Percentiles rank a stretch among this genome's conserved stretches.
Evolutionary conservation across 2,888 invertebrate species (phyloP).

Genomic region (Tetragonisca angustula): DNA sequence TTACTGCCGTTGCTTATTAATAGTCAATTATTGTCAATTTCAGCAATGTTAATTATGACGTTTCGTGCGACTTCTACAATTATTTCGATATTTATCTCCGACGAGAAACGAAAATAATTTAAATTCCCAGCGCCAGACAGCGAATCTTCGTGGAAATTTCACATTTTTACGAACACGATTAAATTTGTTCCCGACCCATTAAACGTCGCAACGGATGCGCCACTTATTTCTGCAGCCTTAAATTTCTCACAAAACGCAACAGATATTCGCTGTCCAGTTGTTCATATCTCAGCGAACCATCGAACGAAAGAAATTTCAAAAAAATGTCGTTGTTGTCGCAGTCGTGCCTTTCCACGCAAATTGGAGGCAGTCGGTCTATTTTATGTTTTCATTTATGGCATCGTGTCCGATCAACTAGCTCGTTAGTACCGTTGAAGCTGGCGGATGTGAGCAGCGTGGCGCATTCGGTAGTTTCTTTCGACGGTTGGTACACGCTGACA

Average conservation of each 20-base stretch:
- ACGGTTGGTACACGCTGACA: not conserved
- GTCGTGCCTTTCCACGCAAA: not conserved
- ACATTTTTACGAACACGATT: too few species aligned
- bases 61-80: not conserved
- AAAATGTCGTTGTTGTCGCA: not conserved
- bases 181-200: too few species aligned
- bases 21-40: not conserved
- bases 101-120: not conserved
- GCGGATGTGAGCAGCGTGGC: not conserved
- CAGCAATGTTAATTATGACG: not conserved
- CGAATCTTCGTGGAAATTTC: too few species aligned
- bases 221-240: too few species aligned
- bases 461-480: not conserved
- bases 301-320: not conserved
- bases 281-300: too few species aligned
- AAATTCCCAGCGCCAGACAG: not conserved
- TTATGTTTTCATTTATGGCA: not conserved
- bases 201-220: too few species aligned
- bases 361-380: not conserved
- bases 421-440: conserved; percentile 7
- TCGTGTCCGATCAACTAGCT: not conserved
- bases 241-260: too few species aligned
- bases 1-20: not conserved
- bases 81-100: not conserved
- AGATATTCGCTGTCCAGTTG: too few species aligned